Base-by-base conservation (phyloP, 2,113 vertebrate genomes). In the Nanorana parkeri region DNA sequence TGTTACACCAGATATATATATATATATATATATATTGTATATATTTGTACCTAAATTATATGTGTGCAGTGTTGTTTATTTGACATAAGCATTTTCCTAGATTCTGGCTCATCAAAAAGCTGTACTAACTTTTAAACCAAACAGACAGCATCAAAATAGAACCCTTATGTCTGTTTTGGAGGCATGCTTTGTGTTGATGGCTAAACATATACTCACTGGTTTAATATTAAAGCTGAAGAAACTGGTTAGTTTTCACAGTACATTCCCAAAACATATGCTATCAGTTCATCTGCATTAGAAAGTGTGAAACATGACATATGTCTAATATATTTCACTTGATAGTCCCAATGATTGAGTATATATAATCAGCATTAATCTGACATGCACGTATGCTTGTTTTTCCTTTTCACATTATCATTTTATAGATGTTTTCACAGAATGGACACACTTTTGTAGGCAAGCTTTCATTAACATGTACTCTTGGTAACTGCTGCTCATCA, bases 241-340 rank as follows among this genome's bases (percentile, higher is more conserved):
- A 83, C 77, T 51, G 2, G 23, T 65, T 20, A 23, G 20, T 2
- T 28, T 76, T 85, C 85, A 61, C 19, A 78, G 28, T 36, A 20
- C 19, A 19, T 26, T 83, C 32, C 17, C 21, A 56, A 84, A 74
- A 19, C 54, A 51, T 84, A 26, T 88, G 85, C 60, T 11, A 61
- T 55, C 29, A 73, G 84, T 66, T 68, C 26, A 73, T 76, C 26
- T 61, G 54, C 56, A 17, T 84, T 29, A 69, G 20, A n/a, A 80
- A 67, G 28, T 21, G 28, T 68, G 79, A 80, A 52, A 77, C 78
- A 78, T 29, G 64, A 41, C 36, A 52, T 83, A 77, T 84, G 17
- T 58, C 60, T 26, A 28, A 26, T 68, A 21, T 41, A 65, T n/a
- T 74, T 65, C 10, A 66, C 15, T 69, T 83, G 29, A 65, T 67